Conservation (phyloP, 2,888 invertebrate genomes). For the Plebejus argus region DNA sequence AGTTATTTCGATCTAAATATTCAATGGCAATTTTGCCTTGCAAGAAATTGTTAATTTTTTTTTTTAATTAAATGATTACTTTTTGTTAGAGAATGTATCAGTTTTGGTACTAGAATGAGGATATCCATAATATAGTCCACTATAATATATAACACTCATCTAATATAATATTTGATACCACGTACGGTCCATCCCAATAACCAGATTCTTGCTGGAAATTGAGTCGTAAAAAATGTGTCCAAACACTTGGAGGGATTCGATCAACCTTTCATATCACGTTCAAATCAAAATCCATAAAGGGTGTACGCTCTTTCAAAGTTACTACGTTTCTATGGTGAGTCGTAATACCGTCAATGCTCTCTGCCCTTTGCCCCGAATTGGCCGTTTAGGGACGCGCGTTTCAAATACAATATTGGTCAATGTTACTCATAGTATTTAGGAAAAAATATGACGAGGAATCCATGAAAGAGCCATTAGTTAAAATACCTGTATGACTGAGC, state of each 20-base stretch:
- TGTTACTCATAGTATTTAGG: background rate
- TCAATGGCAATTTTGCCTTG: no score
- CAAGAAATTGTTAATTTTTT: no score
- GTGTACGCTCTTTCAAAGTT: background rate
- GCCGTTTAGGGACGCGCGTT: background rate
- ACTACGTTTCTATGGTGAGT: background rate
- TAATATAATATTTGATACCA: background rate
- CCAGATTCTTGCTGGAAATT: slow-evolving; percentile 17
- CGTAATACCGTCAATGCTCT: background rate
- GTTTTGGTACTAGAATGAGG: background rate
- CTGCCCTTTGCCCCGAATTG: background rate
- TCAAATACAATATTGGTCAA: background rate
- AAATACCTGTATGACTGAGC: no score
- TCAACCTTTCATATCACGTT: slow-evolving; percentile 20
- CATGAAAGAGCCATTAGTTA: no score
- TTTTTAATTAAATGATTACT: no score
- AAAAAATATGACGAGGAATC: no score
- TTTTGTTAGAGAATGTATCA: background rate
- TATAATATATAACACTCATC: background rate
- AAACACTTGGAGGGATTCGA: background rate
- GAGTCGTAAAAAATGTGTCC: slow-evolving; percentile 31
- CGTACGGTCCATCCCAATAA: slow-evolving; percentile 7
- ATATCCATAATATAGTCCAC: no score
- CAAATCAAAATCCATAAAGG: slow-evolving; percentile 30
- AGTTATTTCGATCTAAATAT: no score